Evolutionary conservation across 2,888 invertebrate species (phyloP), one percentile per base, ranked within the genome.

Genomic region (Chrysina gloriosa): DNA sequence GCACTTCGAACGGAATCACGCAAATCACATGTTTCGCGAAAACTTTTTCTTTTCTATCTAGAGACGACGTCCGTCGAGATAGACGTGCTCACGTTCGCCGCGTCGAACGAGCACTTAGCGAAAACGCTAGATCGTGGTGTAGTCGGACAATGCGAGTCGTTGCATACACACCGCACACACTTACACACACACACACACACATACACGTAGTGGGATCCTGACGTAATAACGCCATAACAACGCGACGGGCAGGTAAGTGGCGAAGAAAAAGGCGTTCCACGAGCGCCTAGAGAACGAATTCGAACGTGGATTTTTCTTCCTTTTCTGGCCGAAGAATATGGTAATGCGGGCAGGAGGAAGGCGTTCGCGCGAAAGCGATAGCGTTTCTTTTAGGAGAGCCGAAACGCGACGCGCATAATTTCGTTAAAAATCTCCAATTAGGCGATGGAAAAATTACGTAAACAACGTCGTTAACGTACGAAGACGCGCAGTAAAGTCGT

Each of bases 281-380:
- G 5, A 14, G 16, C 27, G 39, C n/a, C 31, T 42, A 11, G 27
- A 16, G 58, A 61, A 42, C 23, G 25, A 27, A 42, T 61, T 42
- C 25, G 21, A 31, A 42, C 27, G 52, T 52, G n/a, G n/a, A 61
- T 61, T 61, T 61, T 42, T 19, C 42, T 36, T 61, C 58, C 58
- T 42, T 61, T 61, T 61, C 58, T 61, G 29, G 42, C 27, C 31
- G 19, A 21, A 19, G 45, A 14, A 16, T 52, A 52, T 52, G 52
- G 31, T 52, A 52, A 52, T 61, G 21, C 56, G 21, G 3, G 11
- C 9, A 23, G 11, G 7, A n/a, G 2, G 9, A 27, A 27, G 14
- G 23, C n/a, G n/a, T n/a, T 27, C 6, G 11, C 25, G 42, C 23
- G 42, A 58, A 58, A 58, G 58, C 25, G 14, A 50, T n/a, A 50